Evolutionary conservation across 1,140 invertebrate genomes (phyloP), one percentile per base, ranked within the genome.

Genomic region (Mycetomoellerius zeteki): DNA sequence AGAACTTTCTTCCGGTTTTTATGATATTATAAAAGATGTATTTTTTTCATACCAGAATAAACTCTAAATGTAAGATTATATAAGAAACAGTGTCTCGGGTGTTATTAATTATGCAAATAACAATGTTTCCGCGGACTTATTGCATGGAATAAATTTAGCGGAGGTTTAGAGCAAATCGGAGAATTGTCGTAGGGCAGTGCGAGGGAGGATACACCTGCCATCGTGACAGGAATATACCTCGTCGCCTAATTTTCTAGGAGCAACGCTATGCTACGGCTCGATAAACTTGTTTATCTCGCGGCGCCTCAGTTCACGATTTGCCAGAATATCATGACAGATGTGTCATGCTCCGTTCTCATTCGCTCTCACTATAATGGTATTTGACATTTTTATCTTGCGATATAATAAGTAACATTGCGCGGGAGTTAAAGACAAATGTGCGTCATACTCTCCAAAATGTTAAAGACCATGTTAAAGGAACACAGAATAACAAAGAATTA

Each of bases 271-370:
- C 69, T 60, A 78, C 24, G 65, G 75, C 78, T 88, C 72, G 86
- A 89, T 88, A 85, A 89, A 89, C 65, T 88, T 71, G 86, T 71
- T 76, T 77, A 82, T 88, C 30, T 67, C 71, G 72, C 69, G 80
- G 69, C 80, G 80, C 69, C 69, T 75, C 14, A 43, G 19, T 84
- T 60, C 69, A 33, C 54, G 54, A 84, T 82, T 47, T 24, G 56
- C 80, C 80, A 84, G 30, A 84, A 56, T 56, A 67, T 54, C 52
- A 24, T 60, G 67, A 72, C 47, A 73, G 65, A 73, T 60, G 37
- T 21, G 24, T 72, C 78, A 58, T 56, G 56, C 24, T 4, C 47
- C 16, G 14, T 24, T 73, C 54, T 47, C 54, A 73, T 82, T 82
- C 54, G 37, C 19, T 3, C 12, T 30, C 33, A 43, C 30, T 72